Percentiles rank a stretch among this genome's conserved stretches.
Evolutionary conservation across 1,140 invertebrate genomes (phyloP).

Genomic region (Chrysomallon squamiferum): DNA sequence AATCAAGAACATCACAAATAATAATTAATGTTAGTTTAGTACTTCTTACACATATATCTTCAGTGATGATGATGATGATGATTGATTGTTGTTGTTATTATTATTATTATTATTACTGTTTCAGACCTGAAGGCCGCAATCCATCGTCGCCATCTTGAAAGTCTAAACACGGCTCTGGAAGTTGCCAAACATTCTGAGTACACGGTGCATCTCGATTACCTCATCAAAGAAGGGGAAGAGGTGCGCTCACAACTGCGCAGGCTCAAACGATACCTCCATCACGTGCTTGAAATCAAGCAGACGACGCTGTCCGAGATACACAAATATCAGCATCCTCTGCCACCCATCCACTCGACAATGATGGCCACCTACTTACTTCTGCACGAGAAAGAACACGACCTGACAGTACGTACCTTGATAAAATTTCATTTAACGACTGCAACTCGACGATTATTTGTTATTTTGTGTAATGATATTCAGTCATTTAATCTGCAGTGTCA

Average conservation of each 20-base stretch:
- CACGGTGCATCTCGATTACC: constrained; percentile 1
- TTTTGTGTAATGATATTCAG: too few species aligned
- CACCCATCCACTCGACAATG: not conserved
- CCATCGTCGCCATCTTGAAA: not conserved
- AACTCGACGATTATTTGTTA: too few species aligned
- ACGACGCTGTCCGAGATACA: constrained; percentile 18
- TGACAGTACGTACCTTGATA: constrained; percentile 1
- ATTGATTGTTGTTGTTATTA: too few species aligned
- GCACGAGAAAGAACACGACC: constrained; percentile 2
- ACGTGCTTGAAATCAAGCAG: constrained; percentile 21
- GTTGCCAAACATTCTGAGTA: not conserved
- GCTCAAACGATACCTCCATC: constrained; percentile 7
- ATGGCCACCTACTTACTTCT: constrained; percentile 12
- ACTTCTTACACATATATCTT: too few species aligned
- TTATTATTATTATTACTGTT: too few species aligned
- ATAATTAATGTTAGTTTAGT: too few species aligned
- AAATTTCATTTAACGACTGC: too few species aligned
- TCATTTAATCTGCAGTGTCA: too few species aligned
- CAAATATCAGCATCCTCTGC: constrained; percentile 6
- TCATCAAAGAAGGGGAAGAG: constrained; percentile 2
- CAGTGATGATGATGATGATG: too few species aligned
- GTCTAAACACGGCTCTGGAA: not conserved
- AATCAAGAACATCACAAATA: too few species aligned
- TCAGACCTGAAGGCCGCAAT: constrained; percentile 3
- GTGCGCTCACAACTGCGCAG: not conserved